Base-by-base conservation (phyloP, 2,888 invertebrate species). In the Ptycholaimellus sp. region DNA sequence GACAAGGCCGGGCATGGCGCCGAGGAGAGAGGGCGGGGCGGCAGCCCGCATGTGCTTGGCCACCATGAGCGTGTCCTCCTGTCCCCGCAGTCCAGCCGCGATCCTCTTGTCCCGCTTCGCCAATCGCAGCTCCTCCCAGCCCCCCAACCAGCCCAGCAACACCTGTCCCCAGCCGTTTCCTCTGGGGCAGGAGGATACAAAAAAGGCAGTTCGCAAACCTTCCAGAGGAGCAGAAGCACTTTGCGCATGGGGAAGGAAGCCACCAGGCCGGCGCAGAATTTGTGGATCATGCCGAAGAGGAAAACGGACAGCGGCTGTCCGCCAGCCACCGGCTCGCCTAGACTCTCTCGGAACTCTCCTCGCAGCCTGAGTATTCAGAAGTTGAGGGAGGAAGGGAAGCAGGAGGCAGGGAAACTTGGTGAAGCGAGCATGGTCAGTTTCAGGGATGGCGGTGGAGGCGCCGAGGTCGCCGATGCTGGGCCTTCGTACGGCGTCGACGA, bases 211-310 rank as follows among this genome's bases (percentile, higher is more conserved):
- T n/a, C n/a, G n/a, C n/a, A n/a, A n/a, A n/a, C n/a, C 65, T 96
- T 96, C 96, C 96, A 96, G 2, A 90, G 60, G 16, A 96, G 64
- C 33, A 99, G 64, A 16, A 99, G 66, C 9, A 93, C 80, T 45
- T 49, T 99, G 59, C 87, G 90, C 73, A 96, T 90, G 3, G 96
- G 96, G 63, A 85, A 93, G 64, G 93, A 87, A 16, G 90, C 83
- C 5, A 82, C 78, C 20, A 76, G 74, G 1, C 90, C 90, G 49
- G 82, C 80, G 62, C 93, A 93, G 57, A 93, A 83, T 48, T 77
- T 72, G 23, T 85, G 85, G 21, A 93, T 80, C 90, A 96, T 90
- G 44, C 79, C 76, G 40, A 96, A 70, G 36, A 96, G 66, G 54
- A 82, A 79, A 3, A 87, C 41, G 17, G 51, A 50, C 25, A 54